Conservation (phyloP, 2,888 invertebrate genomes). For the Philaethria dido region DNA sequence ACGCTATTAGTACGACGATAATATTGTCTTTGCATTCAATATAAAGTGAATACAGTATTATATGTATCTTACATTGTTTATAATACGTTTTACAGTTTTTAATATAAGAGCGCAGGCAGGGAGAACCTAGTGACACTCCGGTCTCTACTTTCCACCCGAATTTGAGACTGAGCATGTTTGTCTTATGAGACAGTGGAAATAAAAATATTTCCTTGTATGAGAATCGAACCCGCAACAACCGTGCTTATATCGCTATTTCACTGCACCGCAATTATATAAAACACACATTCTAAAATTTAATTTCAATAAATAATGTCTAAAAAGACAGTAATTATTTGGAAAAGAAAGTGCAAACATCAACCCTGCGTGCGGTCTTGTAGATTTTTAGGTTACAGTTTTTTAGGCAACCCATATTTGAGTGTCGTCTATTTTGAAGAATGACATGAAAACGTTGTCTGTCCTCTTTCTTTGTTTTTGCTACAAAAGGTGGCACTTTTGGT, state of each 20-base stretch:
- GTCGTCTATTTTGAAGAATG: conserved; percentile 21
- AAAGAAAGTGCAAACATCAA: background rate
- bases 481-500: conserved; percentile 23
- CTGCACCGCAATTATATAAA: background rate
- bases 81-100: background rate
- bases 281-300: background rate
- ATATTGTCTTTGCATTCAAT: conserved; percentile 7
- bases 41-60: conserved; percentile 9
- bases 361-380: conserved; percentile 2
- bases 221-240: too few relatives aligned
- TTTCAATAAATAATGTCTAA: background rate
- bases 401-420: conserved; percentile 26
- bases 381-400: conserved; percentile 22
- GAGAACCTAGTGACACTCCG: too few relatives aligned
- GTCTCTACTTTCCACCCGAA: too few relatives aligned
- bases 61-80: background rate
- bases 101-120: too few relatives aligned
- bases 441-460: conserved; percentile 17
- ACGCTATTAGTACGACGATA: background rate
- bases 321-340: background rate
- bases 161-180: too few relatives aligned
- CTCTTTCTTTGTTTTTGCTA: conserved; percentile 14
- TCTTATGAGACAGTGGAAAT: too few relatives aligned
- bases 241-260: background rate
- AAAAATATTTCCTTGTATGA: too few relatives aligned